Percentiles rank a stretch among this genome's conserved stretches.
Conservation (phyloP, 2,888 invertebrate genomes). For the Endomychus coccineus region DNA sequence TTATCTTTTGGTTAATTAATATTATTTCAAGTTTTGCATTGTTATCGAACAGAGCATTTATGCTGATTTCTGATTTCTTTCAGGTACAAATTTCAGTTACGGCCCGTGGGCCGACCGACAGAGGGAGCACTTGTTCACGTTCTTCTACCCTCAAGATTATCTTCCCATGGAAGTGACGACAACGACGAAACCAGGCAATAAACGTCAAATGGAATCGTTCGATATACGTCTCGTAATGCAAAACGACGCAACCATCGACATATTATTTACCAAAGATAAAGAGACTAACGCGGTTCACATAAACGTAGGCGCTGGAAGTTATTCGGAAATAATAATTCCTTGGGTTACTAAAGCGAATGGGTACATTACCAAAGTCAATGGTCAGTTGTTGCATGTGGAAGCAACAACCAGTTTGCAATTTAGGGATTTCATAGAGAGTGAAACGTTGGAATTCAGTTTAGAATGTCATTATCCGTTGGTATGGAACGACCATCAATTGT, state of each 20-base stretch:
- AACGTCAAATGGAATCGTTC: slow-evolving; percentile 82
- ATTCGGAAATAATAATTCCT: slow-evolving; percentile 92
- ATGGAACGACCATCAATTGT: slow-evolving; percentile 96
- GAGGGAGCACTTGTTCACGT: slow-evolving; percentile 87
- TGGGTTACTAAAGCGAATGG: slow-evolving; percentile 63
- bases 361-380: slow-evolving; percentile 79
- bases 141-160: slow-evolving; percentile 90
- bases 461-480: slow-evolving; percentile 82
- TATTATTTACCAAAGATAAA: slow-evolving; percentile 89
- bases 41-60: neutral
- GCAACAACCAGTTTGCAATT: slow-evolving; percentile 92
- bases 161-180: slow-evolving; percentile 72
- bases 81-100: slow-evolving; percentile 84
- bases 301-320: slow-evolving; percentile 91
- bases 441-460: slow-evolving; percentile 88
- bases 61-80: slow-evolving; percentile 12
- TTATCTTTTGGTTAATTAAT: neutral
- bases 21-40: neutral
- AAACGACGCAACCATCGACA: slow-evolving; percentile 90
- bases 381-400: slow-evolving; percentile 88
- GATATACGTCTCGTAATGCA: slow-evolving; percentile 86
- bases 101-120: slow-evolving; percentile 99
- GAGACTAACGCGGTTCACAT: slow-evolving; percentile 97
- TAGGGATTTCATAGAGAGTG: slow-evolving; percentile 86
- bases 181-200: slow-evolving; percentile 78